Conservation (phyloP, 2,797 vertebrate genomes). For the Myotis vivesi region DNA sequence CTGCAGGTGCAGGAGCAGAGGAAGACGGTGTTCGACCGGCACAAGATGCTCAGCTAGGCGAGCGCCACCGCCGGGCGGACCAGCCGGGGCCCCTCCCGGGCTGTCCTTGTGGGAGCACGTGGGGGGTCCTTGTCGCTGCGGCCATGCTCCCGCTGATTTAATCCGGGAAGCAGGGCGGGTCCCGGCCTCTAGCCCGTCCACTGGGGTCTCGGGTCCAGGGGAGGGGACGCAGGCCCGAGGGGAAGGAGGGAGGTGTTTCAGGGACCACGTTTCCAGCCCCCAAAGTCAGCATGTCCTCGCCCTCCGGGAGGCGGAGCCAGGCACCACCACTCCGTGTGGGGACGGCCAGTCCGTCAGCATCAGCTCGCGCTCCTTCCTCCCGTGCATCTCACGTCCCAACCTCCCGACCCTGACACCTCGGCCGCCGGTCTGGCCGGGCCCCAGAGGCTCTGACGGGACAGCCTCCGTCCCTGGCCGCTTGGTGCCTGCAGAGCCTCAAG, state of each 20-base stretch:
- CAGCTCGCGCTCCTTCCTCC: background rate
- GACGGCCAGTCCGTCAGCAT: background rate
- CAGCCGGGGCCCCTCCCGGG: background rate
- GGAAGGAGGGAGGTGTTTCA: background rate
- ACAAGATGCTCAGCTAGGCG: constrained; percentile 95
- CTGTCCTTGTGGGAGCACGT: background rate
- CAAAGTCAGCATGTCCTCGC: background rate
- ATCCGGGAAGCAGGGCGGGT: background rate
- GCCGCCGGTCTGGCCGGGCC: background rate
- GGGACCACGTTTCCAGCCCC: background rate
- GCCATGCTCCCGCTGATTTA: background rate
- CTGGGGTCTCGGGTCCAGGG: background rate
- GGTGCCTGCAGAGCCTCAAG: no score
- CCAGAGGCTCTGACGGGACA: background rate
- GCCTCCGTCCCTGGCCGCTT: background rate
- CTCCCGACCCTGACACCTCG: background rate
- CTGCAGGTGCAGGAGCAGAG: constrained; percentile 97
- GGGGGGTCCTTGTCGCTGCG: background rate
- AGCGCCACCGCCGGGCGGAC: accelerated
- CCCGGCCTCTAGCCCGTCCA: background rate
- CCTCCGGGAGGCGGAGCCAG: background rate
- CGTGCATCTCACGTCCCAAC: accelerated
- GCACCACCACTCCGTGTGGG: background rate
- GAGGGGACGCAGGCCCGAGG: background rate
- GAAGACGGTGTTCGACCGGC: constrained; percentile 96